These are phyloP conservation scores for Agriopis aurantiaria DNA, from an alignment of 2,888 invertebrate species.

Conservation along the genomic window DNA sequence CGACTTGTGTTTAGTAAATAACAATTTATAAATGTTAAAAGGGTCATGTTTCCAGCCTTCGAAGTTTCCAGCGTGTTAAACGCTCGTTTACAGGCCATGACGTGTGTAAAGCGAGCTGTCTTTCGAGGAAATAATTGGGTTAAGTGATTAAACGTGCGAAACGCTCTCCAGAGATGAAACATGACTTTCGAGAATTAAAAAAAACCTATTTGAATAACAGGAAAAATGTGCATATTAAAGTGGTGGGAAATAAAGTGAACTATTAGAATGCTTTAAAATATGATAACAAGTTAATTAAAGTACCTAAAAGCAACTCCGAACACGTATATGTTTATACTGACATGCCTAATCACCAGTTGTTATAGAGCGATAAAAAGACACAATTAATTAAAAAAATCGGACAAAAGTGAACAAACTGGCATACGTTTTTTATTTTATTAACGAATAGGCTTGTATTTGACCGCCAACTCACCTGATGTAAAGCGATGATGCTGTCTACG, in stretches of 20 bases:
- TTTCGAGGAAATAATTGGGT: conserved; percentile 33
- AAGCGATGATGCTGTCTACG: too few relatives aligned
- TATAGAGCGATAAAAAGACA: too few relatives aligned
- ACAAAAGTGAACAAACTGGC: too few relatives aligned
- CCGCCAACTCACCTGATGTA: too few relatives aligned
- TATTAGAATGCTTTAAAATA: not conserved
- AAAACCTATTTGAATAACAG: not conserved
- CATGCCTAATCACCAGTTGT: too few relatives aligned
- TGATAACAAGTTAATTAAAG: not conserved
- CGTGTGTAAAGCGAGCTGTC: conserved; percentile 27
- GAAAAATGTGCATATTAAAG: not conserved
- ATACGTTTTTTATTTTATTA: too few relatives aligned
- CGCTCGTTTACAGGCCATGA: conserved; percentile 26
- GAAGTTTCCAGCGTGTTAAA: conserved; percentile 9
- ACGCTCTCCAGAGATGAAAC: conserved; percentile 22
- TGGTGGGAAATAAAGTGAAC: too few relatives aligned
- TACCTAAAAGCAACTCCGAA: too few relatives aligned
- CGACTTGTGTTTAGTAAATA: not conserved
- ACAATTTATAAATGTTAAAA: conserved; percentile 9
- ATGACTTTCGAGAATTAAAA: conserved; percentile 6
- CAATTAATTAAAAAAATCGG: too few relatives aligned
- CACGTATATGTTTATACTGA: too few relatives aligned
- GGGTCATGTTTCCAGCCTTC: conserved; percentile 19
- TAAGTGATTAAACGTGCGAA: conserved; percentile 29
- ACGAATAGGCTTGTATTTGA: too few relatives aligned